Conservation (phyloP, 23 tunicate species). For the Halocynthia roretzi region DNA sequence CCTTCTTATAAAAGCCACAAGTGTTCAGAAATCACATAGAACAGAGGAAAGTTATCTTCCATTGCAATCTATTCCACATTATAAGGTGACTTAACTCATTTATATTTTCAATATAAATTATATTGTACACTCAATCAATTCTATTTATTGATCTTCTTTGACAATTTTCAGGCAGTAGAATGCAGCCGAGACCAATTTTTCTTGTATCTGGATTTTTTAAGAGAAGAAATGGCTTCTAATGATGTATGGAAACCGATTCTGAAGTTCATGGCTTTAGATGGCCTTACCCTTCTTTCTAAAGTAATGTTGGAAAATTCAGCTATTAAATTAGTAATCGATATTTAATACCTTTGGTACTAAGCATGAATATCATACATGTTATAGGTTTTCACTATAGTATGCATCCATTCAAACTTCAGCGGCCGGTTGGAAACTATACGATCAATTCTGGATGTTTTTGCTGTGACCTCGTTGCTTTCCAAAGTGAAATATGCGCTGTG, state of each 20-base stretch:
- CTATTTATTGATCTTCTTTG: not conserved
- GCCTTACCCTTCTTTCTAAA: constrained; percentile 34
- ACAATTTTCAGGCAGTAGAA: constrained; percentile 13
- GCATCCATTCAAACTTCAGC: constrained; percentile 4
- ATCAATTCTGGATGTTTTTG: constrained; percentile 66
- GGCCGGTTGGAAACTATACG: constrained; percentile 51
- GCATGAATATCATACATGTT: no score
- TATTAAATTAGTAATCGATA: no score
- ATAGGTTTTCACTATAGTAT: no score
- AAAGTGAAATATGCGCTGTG: no score
- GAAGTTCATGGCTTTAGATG: constrained; percentile 50
- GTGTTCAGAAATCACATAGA: constrained; percentile 4
- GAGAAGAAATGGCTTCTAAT: no score
- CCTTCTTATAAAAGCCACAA: constrained; percentile 25
- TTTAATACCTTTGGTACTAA: no score
- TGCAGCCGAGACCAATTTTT: constrained; percentile 39
- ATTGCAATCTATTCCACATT: no score
- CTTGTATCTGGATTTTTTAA: constrained; percentile 35
- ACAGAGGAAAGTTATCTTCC: no score
- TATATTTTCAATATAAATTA: no score
- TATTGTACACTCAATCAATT: not conserved
- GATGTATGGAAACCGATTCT: constrained; percentile 30
- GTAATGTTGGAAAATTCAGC: constrained; percentile 3
- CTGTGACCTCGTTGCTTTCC: constrained; percentile 27
- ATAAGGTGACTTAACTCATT: no score